Evolutionary conservation across 2,888 invertebrate species (phyloP).

Genomic region (Eristalis intricaria): DNA sequence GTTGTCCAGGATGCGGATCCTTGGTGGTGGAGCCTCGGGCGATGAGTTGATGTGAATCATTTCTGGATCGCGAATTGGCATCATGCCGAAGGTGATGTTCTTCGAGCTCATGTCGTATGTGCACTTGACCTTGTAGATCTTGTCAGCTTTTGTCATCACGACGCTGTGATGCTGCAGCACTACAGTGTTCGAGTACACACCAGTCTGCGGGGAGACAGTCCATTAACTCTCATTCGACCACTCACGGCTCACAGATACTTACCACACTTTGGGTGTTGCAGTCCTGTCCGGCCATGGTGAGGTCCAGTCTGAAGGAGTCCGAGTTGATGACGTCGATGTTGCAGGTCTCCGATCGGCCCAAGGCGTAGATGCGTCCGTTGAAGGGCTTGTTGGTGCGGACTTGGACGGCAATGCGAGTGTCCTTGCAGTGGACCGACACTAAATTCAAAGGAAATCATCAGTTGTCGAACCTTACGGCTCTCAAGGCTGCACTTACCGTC

Average conservation of each 20-base stretch:
- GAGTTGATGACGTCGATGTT: constrained; percentile 96
- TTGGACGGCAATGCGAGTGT: constrained; percentile 95
- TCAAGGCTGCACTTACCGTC: constrained; percentile 86
- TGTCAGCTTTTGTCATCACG: constrained; percentile 97
- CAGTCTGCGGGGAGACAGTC: constrained; percentile 85
- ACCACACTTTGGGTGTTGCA: constrained; percentile 98
- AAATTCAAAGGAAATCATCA: constrained; percentile 75
- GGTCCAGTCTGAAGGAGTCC: constrained; percentile 94
- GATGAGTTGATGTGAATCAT: constrained; percentile 98
- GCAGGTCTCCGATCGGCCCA: constrained; percentile 96
- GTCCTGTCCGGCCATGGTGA: constrained; percentile 96
- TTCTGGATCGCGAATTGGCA: constrained; percentile 97
- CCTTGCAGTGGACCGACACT: constrained; percentile 97
- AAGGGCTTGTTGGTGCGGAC: constrained; percentile 96
- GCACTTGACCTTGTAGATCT: constrained; percentile 97
- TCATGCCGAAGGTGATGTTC: constrained; percentile 98
- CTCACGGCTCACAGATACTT: constrained; percentile 79
- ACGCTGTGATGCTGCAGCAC: constrained; percentile 97
- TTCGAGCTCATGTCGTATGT: constrained; percentile 98
- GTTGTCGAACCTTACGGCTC: not conserved
- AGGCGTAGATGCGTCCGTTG: constrained; percentile 96
- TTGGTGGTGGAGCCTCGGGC: constrained; percentile 96
- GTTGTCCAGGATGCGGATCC: constrained; percentile 94
- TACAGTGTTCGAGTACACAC: constrained; percentile 96
- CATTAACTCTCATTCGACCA: not conserved